phyloP scores from a whole-genome alignment of 2,113 vertebrate genomes.

The Vidua macroura region DNA sequence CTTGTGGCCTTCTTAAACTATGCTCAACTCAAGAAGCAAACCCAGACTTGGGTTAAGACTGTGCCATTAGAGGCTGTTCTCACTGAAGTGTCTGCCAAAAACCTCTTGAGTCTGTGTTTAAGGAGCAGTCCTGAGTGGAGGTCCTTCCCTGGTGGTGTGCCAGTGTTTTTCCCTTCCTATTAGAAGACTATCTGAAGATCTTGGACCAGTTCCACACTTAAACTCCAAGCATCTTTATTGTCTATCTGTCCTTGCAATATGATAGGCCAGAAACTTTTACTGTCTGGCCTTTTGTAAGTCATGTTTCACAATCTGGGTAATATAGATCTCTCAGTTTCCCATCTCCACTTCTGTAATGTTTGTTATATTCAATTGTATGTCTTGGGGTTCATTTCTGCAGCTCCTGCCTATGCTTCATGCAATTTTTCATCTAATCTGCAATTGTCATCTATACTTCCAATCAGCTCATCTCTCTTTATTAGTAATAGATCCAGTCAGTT shows the following conservation, averaged over 20 bases:
- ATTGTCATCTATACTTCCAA: neutral
- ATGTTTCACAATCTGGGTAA: slow-evolving; percentile 7
- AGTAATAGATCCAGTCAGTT: slow-evolving; percentile 21
- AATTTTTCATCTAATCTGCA: slow-evolving; percentile 5
- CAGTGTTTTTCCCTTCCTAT: slow-evolving; percentile 9
- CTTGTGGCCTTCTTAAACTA: neutral
- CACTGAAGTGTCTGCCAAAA: neutral
- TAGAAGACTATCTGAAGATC: slow-evolving; percentile 12
- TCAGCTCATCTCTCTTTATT: slow-evolving; percentile 39
- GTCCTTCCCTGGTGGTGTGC: neutral
- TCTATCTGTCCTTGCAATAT: slow-evolving; percentile 8
- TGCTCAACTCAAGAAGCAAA: neutral
- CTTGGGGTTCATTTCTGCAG: slow-evolving; percentile 13
- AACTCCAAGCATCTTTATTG: slow-evolving; percentile 21
- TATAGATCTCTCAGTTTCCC: neutral
- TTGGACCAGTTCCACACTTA: slow-evolving; percentile 31
- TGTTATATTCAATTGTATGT: neutral
- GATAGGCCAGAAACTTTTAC: slow-evolving; percentile 33
- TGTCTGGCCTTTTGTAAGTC: neutral
- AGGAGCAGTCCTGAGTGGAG: neutral
- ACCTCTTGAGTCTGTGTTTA: neutral
- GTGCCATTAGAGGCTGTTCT: neutral
- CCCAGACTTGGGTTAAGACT: neutral
- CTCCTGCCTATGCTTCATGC: neutral
- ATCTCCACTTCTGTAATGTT: slow-evolving; percentile 27